Percentiles rank a stretch among this genome's conserved stretches.
These are phyloP conservation scores for Tigriopus californicus DNA, from an alignment of 2,888 invertebrate genomes.

Conservation along the genomic window DNA sequence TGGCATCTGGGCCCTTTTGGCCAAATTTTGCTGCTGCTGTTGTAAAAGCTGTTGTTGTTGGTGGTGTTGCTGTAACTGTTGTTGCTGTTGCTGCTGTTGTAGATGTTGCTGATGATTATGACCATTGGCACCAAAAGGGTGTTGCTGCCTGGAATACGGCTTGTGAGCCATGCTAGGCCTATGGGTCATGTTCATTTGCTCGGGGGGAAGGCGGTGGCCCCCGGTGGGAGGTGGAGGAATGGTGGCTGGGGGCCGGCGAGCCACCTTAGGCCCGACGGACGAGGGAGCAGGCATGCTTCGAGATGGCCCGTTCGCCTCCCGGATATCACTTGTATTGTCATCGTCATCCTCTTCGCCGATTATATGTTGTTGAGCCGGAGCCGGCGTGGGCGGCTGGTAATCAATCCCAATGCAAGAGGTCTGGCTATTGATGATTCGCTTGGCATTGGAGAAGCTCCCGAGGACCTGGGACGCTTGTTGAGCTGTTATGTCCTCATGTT, in stretches of 20 bases:
- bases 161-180: not conserved
- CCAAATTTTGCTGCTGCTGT: too few species aligned
- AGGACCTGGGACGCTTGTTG: not conserved
- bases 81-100: too few species aligned
- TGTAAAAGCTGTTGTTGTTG: too few species aligned
- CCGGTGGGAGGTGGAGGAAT: not conserved
- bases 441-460: slow-evolving; percentile 1
- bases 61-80: too few species aligned
- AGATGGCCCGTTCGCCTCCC: too few species aligned
- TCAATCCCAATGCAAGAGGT: slow-evolving; percentile 40
- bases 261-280: too few species aligned
- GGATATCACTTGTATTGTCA: not conserved
- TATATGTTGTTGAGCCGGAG: slow-evolving; percentile 30
- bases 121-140: not conserved
- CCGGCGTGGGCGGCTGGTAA: slow-evolving; percentile 39
- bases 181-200: not conserved
- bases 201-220: not conserved
- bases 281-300: too few species aligned
- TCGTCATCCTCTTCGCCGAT: slow-evolving; percentile 5
- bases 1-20: too few species aligned
- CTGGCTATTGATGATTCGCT: not conserved
- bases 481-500: too few species aligned
- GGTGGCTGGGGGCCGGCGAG: not conserved
- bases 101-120: not conserved
- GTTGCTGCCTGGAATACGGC: too few species aligned